Base-by-base conservation (phyloP, 2,888 invertebrate species). In the Xestia sexstrigata region DNA sequence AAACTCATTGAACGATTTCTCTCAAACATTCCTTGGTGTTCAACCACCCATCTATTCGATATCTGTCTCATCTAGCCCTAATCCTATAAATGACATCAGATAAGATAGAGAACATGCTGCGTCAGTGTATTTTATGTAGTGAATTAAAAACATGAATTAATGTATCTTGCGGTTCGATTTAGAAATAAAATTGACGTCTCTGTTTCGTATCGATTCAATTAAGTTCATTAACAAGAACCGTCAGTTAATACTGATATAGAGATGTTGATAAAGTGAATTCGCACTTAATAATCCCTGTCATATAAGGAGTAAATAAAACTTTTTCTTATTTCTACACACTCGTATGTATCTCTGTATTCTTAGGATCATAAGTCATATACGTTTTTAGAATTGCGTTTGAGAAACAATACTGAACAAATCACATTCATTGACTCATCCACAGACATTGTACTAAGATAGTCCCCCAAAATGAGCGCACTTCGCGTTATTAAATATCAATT, bases 71-170 rank as follows among this genome's bases (percentile, higher is more conserved):
- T 96, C 96, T 95, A 93, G 92, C 92, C 91, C 92, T 96, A 95
- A 96, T 96, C 95, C 94, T 92, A 96, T 95, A 96, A 96, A 96
- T 94, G 96, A 96, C 96, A 95, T 95, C 94, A 92, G 95, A 95
- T 96, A 94, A 96, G 95, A 93, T 91, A 91, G 93, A 76, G 94
- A 84, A 79, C 88, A 94, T 76, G 89, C 88, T 93, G 89, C 73
- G 65, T 85, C 82, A 82, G 84, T 87, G 89, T 89, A 89, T 92
- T 93, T 90, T 93, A 92, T 90, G 88, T 83, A 81, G 79, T 82
- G 88, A 89, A 91, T 92, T 92, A 90, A 92, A 92, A 88, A 86
- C 87, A 87, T 84, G 87, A 92, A 91, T 90, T 89, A 89, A 91
- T 89, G 90, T 89, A 87, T 81, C 86, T 87, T 63, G 89, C 84